Conservation (phyloP, 2,888 invertebrate species). For the Julus scanicus region DNA sequence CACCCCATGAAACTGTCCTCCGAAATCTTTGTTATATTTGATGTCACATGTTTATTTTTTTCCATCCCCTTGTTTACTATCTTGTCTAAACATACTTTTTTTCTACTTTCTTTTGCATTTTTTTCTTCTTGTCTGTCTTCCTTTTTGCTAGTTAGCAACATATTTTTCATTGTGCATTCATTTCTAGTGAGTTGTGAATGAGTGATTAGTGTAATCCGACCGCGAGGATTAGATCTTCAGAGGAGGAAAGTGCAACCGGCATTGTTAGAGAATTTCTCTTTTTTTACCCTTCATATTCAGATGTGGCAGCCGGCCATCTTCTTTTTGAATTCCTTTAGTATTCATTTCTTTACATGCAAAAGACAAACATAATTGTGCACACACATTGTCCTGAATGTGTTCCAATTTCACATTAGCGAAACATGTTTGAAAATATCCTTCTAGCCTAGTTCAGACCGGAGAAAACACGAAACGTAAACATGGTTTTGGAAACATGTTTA, state of each 20-base stretch:
- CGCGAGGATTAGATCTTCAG: constrained; percentile 38
- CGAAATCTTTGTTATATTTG: constrained; percentile 12
- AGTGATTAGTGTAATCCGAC: constrained; percentile 47
- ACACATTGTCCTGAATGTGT: neutral
- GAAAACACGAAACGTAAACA: too few relatives aligned
- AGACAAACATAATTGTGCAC: neutral
- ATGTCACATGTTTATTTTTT: constrained; percentile 32
- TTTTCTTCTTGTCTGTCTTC: neutral
- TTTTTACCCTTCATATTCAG: neutral
- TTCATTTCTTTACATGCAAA: neutral
- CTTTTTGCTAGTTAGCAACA: constrained; percentile 43
- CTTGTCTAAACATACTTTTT: constrained; percentile 37
- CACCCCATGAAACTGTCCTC: constrained; percentile 22
- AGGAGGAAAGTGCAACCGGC: constrained; percentile 41
- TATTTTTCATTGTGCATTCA: constrained; percentile 43
- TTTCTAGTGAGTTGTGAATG: constrained; percentile 37
- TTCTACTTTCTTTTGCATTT: neutral
- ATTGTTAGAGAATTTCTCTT: neutral
- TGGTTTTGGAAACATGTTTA: too few relatives aligned
- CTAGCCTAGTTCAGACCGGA: too few relatives aligned
- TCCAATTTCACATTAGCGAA: neutral
- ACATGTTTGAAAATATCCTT: too few relatives aligned
- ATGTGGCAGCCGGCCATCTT: constrained; percentile 36
- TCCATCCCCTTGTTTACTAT: constrained; percentile 3
- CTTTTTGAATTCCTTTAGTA: neutral